Base-by-base conservation (phyloP, 2,797 vertebrate genomes). In the Anguilla megastoma region DNA sequence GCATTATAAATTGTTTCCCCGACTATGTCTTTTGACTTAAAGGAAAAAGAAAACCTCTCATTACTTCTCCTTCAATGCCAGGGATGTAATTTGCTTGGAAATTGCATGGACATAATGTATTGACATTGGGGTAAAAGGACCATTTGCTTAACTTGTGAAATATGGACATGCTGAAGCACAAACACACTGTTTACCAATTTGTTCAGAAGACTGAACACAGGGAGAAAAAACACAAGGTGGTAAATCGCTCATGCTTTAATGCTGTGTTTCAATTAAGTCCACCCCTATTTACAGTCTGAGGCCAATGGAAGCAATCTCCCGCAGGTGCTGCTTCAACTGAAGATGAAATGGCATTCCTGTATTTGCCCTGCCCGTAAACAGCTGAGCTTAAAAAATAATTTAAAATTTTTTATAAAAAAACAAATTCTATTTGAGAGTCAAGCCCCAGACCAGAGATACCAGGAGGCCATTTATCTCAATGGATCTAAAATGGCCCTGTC, bases 391-490 rank as follows among this genome's bases (percentile, higher is more conserved):
- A 88, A 90, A 88, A 30, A 79, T 21, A n/a, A 50, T 24, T 48
- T 56, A 2, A 63, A 69, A 33, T 89, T 90, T 88, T 89, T 88
- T 45, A 45, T 5, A 45, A 45, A 45, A 92, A 91, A 90, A 92
- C 91, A 56, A 90, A 41, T 85, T 91, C 92, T 93, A 94, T 94
- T 94, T 94, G 94, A 95, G 94, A 93, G 93, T 94, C 94, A 94
- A 84, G 94, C 93, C 94, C 91, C 92, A 93, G 91, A 91, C 90
- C 93, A 94, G 90, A 94, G 93, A 94, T 93, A 95, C 94, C 93
- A 91, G 94, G 93, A 92, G 93, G 92, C 94, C 95, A 95, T 96
- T 96, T 94, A 96, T 96, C 94, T 95, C 94, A 94, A 94, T 94
- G 93, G 93, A 96, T 95, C 94, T 94, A 93, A 95, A 95, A 94